phyloP scores from a whole-genome alignment of 2,113 vertebrate genomes.

The Scomber japonicus region DNA sequence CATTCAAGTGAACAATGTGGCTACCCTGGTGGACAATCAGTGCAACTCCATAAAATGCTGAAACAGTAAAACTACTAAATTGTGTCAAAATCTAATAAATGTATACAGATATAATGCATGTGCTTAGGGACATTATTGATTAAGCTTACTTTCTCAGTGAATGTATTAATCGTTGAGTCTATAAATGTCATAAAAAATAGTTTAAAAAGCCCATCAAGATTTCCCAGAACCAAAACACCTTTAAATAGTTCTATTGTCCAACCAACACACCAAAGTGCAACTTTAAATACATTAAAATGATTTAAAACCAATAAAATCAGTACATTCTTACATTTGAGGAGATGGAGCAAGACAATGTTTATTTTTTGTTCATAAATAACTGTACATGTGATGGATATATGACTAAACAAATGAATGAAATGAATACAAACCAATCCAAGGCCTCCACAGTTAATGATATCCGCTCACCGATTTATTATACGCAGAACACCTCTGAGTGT shows the following conservation, averaged over 20 bases:
- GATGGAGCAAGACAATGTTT: not conserved
- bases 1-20: not conserved
- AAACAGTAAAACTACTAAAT: not conserved
- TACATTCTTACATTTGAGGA: not conserved
- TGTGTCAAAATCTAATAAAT: not conserved
- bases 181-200: too few species aligned
- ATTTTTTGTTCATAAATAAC: not conserved
- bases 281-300: not conserved
- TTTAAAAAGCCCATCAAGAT: not conserved
- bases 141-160: too few species aligned
- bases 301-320: not conserved
- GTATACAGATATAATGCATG: not conserved
- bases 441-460: conserved; percentile 16
- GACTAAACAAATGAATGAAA: not conserved
- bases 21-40: not conserved
- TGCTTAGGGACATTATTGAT: not conserved
- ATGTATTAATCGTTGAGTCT: too few species aligned
- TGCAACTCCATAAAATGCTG: not conserved
- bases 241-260: not conserved
- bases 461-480: not conserved
- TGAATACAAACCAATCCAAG: not conserved
- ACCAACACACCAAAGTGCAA: not conserved
- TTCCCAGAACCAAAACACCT: not conserved
- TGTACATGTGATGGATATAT: not conserved
- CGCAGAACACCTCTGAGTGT: conserved; percentile 27